Percentiles rank a stretch among this genome's conserved stretches.
Evolutionary conservation across 2,113 vertebrate genomes (phyloP).

Genomic region (Nettapus auritus): DNA sequence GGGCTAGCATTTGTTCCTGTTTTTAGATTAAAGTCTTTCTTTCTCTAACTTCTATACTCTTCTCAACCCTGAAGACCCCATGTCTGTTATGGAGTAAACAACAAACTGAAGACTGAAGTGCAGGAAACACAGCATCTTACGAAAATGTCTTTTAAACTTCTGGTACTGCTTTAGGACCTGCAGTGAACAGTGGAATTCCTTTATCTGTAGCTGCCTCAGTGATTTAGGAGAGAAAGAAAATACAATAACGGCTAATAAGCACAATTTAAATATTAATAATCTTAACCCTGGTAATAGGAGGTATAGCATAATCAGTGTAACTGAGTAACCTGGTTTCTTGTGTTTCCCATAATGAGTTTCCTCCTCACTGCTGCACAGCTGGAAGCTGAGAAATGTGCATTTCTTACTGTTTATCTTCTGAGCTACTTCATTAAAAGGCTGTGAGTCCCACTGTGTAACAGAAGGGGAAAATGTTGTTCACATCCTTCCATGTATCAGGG

Average conservation of each 20-base stretch:
- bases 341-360: constrained; percentile 15
- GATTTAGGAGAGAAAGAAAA: not conserved
- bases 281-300: not conserved
- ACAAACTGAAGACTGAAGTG: not conserved
- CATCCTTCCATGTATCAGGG: constrained; percentile 17
- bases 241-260: not conserved
- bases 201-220: not conserved
- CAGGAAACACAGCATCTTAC: not conserved
- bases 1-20: not conserved
- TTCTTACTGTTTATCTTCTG: constrained; percentile 41
- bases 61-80: not conserved
- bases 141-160: not conserved
- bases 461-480: constrained; percentile 46
- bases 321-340: not conserved
- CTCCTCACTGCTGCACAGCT: not conserved
- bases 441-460: constrained; percentile 42
- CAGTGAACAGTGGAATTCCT: not conserved
- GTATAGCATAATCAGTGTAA: not conserved
- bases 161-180: not conserved
- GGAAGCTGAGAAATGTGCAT: constrained; percentile 32
- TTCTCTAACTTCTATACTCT: not conserved
- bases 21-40: not conserved
- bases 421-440: constrained; percentile 42
- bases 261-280: not conserved
- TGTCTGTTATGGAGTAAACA: not conserved